phyloP scores from a whole-genome alignment of 2,888 invertebrate species.

The Apamea sordens region DNA sequence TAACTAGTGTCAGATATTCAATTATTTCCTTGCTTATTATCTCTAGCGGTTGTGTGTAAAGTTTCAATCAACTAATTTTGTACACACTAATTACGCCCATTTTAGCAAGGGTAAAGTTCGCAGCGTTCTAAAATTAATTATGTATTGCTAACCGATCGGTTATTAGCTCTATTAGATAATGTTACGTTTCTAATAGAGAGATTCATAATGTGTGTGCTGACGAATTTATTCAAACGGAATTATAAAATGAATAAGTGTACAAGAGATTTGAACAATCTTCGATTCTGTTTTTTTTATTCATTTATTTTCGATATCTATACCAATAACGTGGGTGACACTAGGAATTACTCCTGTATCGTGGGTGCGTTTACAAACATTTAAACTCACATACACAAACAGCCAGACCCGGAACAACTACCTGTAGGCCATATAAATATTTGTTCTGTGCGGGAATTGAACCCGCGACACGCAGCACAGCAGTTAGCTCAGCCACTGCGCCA shows the following conservation, averaged over 20 bases:
- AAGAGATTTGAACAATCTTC: background rate
- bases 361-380: too few species aligned
- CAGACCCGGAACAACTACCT: too few species aligned
- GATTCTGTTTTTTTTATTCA: too few species aligned
- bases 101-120: conserved; percentile 40
- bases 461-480: too few species aligned
- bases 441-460: too few species aligned
- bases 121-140: conserved; percentile 18
- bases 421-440: too few species aligned
- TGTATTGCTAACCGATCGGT: conserved; percentile 12
- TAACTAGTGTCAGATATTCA: conserved; percentile 3
- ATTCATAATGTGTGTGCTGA: background rate
- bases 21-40: conserved; percentile 20
- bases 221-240: background rate
- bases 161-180: conserved; percentile 32
- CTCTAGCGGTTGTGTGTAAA: conserved; percentile 7
- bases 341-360: too few species aligned
- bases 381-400: too few species aligned
- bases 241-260: background rate
- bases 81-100: conserved; percentile 27
- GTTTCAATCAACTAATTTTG: conserved; percentile 26
- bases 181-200: background rate
- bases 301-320: background rate
- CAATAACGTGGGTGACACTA: background rate
- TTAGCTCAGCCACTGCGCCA: too few species aligned